phyloP scores from a whole-genome alignment of 1,140 invertebrate genomes.

The Papilio polyxenes region DNA sequence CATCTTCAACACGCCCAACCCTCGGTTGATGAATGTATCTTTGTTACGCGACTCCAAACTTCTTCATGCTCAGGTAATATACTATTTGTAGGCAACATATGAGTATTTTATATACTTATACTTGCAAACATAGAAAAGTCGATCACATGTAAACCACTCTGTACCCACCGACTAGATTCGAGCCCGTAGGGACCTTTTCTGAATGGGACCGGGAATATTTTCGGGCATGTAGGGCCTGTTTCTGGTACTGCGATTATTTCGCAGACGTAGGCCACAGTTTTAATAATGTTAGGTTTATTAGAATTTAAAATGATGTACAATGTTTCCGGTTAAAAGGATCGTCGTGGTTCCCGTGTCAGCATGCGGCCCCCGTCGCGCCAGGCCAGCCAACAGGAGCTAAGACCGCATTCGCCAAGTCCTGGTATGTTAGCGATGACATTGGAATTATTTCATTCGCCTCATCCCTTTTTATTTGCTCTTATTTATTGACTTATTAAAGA shows the following conservation, averaged over 20 bases:
- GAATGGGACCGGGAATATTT: too few species aligned
- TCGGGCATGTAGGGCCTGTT: too few species aligned
- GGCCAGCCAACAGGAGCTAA: conserved; percentile 90
- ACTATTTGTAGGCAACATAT: too few species aligned
- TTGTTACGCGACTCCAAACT: conserved; percentile 90
- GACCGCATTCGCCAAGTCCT: conserved; percentile 90
- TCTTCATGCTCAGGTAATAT: conserved; percentile 83
- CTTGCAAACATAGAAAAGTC: too few species aligned
- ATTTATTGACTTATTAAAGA: not conserved
- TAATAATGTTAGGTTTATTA: not conserved
- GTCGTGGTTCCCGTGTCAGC: conserved; percentile 88
- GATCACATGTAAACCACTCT: too few species aligned
- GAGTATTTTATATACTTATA: too few species aligned
- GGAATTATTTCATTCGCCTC: not conserved
- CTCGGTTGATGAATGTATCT: conserved; percentile 93
- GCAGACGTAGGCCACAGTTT: too few species aligned
- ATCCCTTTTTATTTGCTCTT: not conserved
- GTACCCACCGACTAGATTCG: too few species aligned
- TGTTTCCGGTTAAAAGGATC: conserved; percentile 75
- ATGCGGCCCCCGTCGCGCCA: conserved; percentile 88
- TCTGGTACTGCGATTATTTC: too few species aligned
- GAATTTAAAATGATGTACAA: not conserved
- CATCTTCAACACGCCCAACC: conserved; percentile 97
- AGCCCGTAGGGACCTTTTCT: too few species aligned
- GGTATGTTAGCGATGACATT: conserved; percentile 79